phyloP scores from a whole-genome alignment of 2,888 invertebrate species.

The Leptopilina drosophilae region DNA sequence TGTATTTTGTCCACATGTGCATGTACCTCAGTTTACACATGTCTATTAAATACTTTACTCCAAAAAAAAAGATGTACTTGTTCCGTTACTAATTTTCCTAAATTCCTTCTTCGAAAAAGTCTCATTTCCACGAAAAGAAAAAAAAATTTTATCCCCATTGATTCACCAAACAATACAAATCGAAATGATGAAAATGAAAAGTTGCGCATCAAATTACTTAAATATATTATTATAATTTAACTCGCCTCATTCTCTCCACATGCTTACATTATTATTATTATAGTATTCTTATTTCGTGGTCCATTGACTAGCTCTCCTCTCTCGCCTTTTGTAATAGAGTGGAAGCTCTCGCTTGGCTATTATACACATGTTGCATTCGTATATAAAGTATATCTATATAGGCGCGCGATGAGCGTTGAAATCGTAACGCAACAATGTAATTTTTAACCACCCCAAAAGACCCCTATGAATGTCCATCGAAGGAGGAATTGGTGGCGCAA shows the following conservation, averaged over 20 bases:
- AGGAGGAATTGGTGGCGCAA: conserved; percentile 68
- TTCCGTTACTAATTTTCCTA: too few species aligned
- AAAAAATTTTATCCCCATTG: too few species aligned
- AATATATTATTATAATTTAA: neutral
- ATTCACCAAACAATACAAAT: too few species aligned
- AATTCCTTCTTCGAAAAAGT: too few species aligned
- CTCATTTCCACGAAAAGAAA: too few species aligned
- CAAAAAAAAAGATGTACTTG: too few species aligned
- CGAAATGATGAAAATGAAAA: neutral
- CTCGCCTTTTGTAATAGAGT: neutral
- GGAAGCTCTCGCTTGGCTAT: neutral
- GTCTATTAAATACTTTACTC: too few species aligned
- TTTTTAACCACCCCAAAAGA: conserved; percentile 50
- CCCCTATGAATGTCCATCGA: conserved; percentile 50
- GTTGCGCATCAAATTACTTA: neutral
- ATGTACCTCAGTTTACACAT: too few species aligned
- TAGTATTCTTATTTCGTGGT: neutral
- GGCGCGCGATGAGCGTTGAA: neutral
- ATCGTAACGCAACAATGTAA: conserved; percentile 39
- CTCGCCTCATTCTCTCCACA: too few species aligned
- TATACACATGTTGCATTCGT: neutral
- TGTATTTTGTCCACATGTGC: too few species aligned
- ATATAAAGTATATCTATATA: too few species aligned
- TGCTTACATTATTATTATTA: neutral
- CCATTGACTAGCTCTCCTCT: neutral